A percentile compares a stretch with the other conserved stretches of the same genome.
Evolutionary conservation across 2,797 vertebrate species (phyloP).

Genomic region (Mormyrops boulengeri): DNA sequence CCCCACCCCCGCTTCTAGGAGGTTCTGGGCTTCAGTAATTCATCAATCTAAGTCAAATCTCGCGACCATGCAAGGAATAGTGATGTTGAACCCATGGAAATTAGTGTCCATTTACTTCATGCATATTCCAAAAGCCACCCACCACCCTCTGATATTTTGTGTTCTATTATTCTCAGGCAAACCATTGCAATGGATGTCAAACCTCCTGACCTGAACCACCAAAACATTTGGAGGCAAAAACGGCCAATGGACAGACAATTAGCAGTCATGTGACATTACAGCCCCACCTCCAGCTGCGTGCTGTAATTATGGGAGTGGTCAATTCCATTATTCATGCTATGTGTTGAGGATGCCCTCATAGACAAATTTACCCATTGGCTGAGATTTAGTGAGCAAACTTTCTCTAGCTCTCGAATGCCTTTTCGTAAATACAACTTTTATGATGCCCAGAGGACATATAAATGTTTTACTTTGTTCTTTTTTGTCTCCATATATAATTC

Average conservation of each 20-base stretch:
- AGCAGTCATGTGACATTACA: background rate
- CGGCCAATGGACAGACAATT: background rate
- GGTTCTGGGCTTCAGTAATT: constrained; percentile 21
- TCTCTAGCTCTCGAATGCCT: background rate
- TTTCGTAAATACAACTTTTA: background rate
- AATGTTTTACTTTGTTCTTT: constrained; percentile 1
- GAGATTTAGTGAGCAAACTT: background rate
- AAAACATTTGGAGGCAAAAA: constrained; percentile 1
- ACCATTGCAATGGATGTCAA: background rate
- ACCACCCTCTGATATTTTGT: background rate
- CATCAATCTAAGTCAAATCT: constrained; percentile 13
- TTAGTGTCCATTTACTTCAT: constrained; percentile 19
- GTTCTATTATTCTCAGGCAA: background rate
- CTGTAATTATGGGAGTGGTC: constrained; percentile 8
- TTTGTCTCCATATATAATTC: background rate
- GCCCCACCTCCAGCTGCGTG: background rate
- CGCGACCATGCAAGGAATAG: constrained; percentile 3
- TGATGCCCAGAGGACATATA: background rate
- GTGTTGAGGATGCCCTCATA: background rate
- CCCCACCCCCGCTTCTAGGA: background rate
- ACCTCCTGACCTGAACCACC: background rate
- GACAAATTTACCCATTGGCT: background rate
- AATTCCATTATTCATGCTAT: background rate
- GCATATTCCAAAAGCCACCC: constrained; percentile 7
- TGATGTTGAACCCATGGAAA: constrained; percentile 19